These are phyloP conservation scores for Lymantria dispar DNA, from an alignment of 2,888 invertebrate species.

Conservation along the genomic window DNA sequence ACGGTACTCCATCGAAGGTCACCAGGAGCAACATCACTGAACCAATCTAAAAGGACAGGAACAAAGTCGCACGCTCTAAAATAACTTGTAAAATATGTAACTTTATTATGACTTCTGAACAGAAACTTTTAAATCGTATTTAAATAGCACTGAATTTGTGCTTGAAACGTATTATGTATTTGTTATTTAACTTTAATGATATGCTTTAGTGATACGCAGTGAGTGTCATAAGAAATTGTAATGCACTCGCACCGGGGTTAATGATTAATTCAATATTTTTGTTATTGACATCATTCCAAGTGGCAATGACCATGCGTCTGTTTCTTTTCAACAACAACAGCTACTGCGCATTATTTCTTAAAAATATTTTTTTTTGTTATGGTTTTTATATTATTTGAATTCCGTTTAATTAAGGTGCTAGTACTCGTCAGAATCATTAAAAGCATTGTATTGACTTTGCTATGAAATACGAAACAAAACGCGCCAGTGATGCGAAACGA, in stretches of 20 bases:
- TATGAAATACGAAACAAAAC: conserved; percentile 35
- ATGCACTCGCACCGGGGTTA: conserved; percentile 41
- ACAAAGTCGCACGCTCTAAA: conserved; percentile 64
- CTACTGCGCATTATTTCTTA: too few relatives aligned
- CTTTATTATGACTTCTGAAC: neutral
- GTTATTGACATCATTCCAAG: conserved; percentile 47
- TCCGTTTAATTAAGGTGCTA: too few relatives aligned
- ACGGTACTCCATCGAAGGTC: conserved; percentile 32
- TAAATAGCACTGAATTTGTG: conserved; percentile 2
- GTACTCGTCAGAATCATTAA: conserved; percentile 16
- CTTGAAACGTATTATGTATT: conserved; percentile 11
- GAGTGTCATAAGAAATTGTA: conserved; percentile 62
- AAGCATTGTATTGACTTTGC: conserved; percentile 18
- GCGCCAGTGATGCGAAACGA: conserved; percentile 39
- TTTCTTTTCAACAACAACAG: conserved; percentile 23
- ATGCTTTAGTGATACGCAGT: conserved; percentile 33
- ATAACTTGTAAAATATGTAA: neutral
- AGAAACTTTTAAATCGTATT: neutral
- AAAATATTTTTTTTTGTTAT: too few relatives aligned
- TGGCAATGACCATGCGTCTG: conserved; percentile 47
- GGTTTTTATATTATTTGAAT: too few relatives aligned
- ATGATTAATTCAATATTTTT: conserved; percentile 69
- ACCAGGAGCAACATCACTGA: conserved; percentile 36
- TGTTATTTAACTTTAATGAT: conserved; percentile 22
- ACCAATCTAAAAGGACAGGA: conserved; percentile 25